Evolutionary conservation across 2,888 invertebrate genomes (phyloP).

Genomic region (Phania funesta): DNA sequence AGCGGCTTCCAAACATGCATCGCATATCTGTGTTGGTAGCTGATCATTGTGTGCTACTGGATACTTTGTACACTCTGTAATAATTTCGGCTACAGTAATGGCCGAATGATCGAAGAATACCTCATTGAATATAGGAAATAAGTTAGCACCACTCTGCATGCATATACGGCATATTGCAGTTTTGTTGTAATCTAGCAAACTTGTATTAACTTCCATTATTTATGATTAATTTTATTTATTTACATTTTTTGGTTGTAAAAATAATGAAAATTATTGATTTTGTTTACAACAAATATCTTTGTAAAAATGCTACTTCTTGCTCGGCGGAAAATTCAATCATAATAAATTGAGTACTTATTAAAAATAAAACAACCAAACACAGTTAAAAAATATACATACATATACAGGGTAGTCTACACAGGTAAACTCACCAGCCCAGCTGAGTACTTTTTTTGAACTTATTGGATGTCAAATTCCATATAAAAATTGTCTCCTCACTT

Average conservation of each 20-base stretch:
- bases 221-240: not conserved
- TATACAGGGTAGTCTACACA: too few relatives aligned
- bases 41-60: slow-evolving; percentile 80
- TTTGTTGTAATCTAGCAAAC: slow-evolving; percentile 4
- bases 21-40: slow-evolving; percentile 79
- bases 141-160: slow-evolving; percentile 71
- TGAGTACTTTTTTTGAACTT: too few relatives aligned
- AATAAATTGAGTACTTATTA: not conserved
- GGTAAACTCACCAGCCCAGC: too few relatives aligned
- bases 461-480: too few relatives aligned
- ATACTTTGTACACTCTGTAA: slow-evolving; percentile 76
- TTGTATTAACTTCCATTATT: slow-evolving; percentile 44
- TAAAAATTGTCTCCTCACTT: too few relatives aligned
- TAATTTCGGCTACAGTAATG: slow-evolving; percentile 74
- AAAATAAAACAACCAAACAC: not conserved
- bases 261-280: slow-evolving; percentile 50
- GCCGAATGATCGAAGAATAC: slow-evolving; percentile 71
- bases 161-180: slow-evolving; percentile 77
- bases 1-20: slow-evolving; percentile 74
- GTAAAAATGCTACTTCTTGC: slow-evolving; percentile 27
- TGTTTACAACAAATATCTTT: slow-evolving; percentile 51
- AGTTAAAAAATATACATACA: not conserved
- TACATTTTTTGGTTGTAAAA: slow-evolving; percentile 37
- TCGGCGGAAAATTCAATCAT: slow-evolving; percentile 4
- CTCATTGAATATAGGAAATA: slow-evolving; percentile 75